Conservation (phyloP, 2,113 vertebrate species). For the Callocephalon fimbriatum region DNA sequence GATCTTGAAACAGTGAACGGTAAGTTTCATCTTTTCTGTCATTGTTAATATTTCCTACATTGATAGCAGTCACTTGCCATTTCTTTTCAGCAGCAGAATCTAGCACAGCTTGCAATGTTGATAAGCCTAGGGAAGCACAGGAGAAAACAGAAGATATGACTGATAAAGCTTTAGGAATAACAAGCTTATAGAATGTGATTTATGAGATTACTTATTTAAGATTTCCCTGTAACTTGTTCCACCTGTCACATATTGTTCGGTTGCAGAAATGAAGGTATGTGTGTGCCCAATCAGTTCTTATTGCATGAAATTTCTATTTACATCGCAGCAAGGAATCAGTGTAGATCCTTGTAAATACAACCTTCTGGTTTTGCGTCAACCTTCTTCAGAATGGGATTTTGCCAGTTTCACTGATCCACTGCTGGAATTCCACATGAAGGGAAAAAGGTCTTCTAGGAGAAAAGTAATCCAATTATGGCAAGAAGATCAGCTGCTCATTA, state of each 20-base stretch:
- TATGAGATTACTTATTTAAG: neutral
- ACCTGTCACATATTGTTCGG: neutral
- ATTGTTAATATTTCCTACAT: conserved; percentile 98
- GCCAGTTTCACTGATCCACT: neutral
- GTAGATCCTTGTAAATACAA: neutral
- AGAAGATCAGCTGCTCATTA: neutral
- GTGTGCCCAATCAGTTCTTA: neutral
- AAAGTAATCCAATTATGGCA: neutral
- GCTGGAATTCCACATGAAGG: neutral
- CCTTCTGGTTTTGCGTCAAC: neutral
- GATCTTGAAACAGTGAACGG: conserved; percentile 95
- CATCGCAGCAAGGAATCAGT: neutral
- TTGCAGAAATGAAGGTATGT: neutral
- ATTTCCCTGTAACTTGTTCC: neutral
- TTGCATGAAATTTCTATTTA: neutral
- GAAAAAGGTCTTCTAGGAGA: neutral
- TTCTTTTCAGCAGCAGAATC: conserved; percentile 97
- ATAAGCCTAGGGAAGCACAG: conserved; percentile 83
- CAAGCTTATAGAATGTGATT: neutral
- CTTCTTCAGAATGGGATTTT: neutral
- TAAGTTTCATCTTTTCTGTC: conserved; percentile 98
- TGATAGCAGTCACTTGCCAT: conserved; percentile 99
- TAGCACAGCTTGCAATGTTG: conserved; percentile 95
- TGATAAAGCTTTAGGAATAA: neutral
- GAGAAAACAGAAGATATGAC: neutral